phyloP scores from a whole-genome alignment of 1,140 invertebrate species.

The Campoletis sonorensis region DNA sequence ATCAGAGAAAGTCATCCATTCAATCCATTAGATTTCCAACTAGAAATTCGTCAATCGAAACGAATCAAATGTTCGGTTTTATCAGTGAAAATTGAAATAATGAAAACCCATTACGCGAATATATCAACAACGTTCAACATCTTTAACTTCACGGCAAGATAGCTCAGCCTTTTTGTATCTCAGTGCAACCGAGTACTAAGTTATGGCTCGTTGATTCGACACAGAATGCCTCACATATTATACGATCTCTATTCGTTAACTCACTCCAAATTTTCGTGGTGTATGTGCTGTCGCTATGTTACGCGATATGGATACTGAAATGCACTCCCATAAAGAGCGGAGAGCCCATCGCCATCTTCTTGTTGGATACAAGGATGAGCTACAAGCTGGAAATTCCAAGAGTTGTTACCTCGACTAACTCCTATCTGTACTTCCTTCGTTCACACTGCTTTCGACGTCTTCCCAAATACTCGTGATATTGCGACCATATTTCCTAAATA shows the following conservation, averaged over 20 bases:
- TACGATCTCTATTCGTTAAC: conserved; percentile 28
- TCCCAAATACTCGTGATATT: not conserved
- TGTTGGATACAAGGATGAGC: conserved; percentile 27
- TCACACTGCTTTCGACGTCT: conserved; percentile 1
- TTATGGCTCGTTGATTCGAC: not conserved
- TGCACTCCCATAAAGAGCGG: conserved; percentile 47
- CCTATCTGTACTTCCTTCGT: not conserved
- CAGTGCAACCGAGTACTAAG: not conserved
- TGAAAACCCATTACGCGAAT: no score
- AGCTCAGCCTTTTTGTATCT: not conserved
- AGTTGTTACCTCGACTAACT: conserved; percentile 17
- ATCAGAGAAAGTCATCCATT: no score
- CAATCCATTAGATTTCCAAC: no score
- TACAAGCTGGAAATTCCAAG: not conserved
- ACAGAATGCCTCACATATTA: not conserved
- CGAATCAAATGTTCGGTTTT: no score
- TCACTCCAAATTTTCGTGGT: conserved; percentile 6
- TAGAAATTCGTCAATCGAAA: no score
- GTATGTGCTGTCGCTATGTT: conserved; percentile 54
- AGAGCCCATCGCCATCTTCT: conserved; percentile 33
- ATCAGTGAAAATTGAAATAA: no score
- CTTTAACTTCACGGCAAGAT: not conserved
- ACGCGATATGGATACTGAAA: conserved; percentile 68
- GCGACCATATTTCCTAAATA: not conserved
- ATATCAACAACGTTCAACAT: no score